Evolutionary conservation across 2,797 vertebrate genomes (phyloP), one percentile per base, ranked within the genome.

Genomic region (Odontamblyopus lacepedii): DNA sequence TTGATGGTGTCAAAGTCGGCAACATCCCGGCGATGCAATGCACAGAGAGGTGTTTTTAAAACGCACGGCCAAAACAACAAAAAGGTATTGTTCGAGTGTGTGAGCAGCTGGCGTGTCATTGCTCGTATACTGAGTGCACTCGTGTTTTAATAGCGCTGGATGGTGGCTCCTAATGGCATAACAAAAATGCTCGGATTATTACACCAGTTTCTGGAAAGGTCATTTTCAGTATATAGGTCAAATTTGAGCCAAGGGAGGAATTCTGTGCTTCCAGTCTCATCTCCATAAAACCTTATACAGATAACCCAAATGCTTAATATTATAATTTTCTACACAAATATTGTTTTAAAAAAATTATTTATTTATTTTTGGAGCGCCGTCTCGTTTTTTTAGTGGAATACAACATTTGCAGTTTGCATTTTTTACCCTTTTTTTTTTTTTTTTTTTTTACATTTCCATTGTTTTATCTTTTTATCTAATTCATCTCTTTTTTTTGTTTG

Each of bases 1-100:
- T 16, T 65, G 63, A 65, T 48, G 63, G 15, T 65, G 41, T 65
- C 63, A 65, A 41, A 65, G 38, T 48, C 23, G 27, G 38, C 19
- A 50, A 7, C 63, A 48, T 65, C 23, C 6, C 27, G 8, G n/a
- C 35, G 23, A 63, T 23, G 41, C 35, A 44, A 13, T 41, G 12
- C 19, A 63, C 62, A 63, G 44, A 63, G 44, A 41, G 2, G 38
- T 44, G n/a, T 63, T 60, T 60, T 26, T 26, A 55, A 27, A 27
- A 59, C 2, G 13, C 12, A 29, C 19, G 8, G 11, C 53, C 19
- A n/a, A 12, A 57, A 57, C 55, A 57, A 57, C 23, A 27, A 23
- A 57, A 55, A 23, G 0, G 50, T 51, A 2, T 19, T 51, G 7
- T 55, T 53, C 2, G 8, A 55, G 19, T 55, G 2, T n/a, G 53